Evolutionary conservation across 2,888 invertebrate species (phyloP).

Genomic region (Penaeus monodon): DNA sequence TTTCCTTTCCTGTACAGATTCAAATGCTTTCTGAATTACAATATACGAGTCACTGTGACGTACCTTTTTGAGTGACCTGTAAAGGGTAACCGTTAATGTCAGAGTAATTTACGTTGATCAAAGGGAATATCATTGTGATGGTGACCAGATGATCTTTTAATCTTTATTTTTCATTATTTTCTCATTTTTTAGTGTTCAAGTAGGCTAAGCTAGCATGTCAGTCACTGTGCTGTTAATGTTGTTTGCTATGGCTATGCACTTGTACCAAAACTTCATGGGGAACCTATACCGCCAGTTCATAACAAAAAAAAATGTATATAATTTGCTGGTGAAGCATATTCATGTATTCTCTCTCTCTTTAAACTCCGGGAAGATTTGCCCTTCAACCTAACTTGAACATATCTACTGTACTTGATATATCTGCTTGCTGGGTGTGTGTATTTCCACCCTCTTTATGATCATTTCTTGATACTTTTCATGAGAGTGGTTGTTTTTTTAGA

Average conservation of each 20-base stretch:
- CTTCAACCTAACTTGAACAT: too few relatives aligned
- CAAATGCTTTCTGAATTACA: constrained; percentile 42
- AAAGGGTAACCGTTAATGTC: neutral
- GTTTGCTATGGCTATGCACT: constrained; percentile 34
- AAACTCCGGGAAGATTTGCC: too few relatives aligned
- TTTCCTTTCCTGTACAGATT: constrained; percentile 29
- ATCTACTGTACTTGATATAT: neutral
- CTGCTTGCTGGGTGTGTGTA: neutral
- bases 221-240: constrained; percentile 36
- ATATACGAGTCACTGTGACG: constrained; percentile 22
- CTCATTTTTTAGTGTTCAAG: constrained; percentile 1
- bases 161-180: neutral
- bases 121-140: too few relatives aligned
- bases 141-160: neutral
- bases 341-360: too few relatives aligned
- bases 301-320: constrained; percentile 1
- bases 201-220: constrained; percentile 43
- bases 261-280: neutral
- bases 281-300: too few relatives aligned
- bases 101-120: too few relatives aligned
- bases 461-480: too few relatives aligned
- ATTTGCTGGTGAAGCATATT: constrained; percentile 24
- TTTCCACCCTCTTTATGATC: too few relatives aligned
- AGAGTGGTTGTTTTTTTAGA: too few relatives aligned
- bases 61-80: constrained; percentile 23